Percentiles rank a stretch among this genome's conserved stretches.
Evolutionary conservation across 2,888 invertebrate species (phyloP).

Genomic region (Noctua janthina): DNA sequence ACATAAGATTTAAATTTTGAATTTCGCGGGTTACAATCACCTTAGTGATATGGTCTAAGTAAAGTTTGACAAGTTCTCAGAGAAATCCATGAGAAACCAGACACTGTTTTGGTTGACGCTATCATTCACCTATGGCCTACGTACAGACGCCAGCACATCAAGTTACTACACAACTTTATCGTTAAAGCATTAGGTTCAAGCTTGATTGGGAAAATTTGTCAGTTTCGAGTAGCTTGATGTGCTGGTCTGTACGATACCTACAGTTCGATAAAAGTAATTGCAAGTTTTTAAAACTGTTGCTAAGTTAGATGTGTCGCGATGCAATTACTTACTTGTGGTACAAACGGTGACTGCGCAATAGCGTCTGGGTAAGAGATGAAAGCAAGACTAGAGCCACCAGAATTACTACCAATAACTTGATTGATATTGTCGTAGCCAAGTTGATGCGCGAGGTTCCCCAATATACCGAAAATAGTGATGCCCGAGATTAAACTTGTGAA

Average conservation of each 20-base stretch:
- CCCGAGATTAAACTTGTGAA: slow-evolving; percentile 95
- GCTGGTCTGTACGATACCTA: background rate
- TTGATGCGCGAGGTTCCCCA: slow-evolving; percentile 94
- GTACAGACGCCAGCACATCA: background rate
- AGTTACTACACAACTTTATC: no score
- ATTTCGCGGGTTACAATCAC: background rate
- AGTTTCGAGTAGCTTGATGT: no score
- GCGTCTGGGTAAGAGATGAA: slow-evolving; percentile 97
- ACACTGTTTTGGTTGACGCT: background rate
- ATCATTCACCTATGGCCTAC: background rate
- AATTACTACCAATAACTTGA: slow-evolving; percentile 90
- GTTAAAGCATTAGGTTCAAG: no score
- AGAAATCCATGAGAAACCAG: background rate
- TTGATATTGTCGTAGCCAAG: slow-evolving; percentile 90
- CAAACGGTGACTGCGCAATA: slow-evolving; percentile 93
- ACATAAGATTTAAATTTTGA: background rate
- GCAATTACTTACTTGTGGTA: slow-evolving; percentile 91
- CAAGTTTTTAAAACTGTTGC: background rate
- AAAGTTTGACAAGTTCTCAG: background rate
- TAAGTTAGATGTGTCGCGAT: background rate
- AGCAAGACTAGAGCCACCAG: slow-evolving; percentile 94
- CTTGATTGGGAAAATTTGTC: no score
- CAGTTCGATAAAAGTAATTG: background rate
- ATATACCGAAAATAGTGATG: slow-evolving; percentile 95
- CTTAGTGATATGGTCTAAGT: background rate